Evolutionary conservation across 2,888 invertebrate species (phyloP).

Genomic region (Hyles lineata): DNA sequence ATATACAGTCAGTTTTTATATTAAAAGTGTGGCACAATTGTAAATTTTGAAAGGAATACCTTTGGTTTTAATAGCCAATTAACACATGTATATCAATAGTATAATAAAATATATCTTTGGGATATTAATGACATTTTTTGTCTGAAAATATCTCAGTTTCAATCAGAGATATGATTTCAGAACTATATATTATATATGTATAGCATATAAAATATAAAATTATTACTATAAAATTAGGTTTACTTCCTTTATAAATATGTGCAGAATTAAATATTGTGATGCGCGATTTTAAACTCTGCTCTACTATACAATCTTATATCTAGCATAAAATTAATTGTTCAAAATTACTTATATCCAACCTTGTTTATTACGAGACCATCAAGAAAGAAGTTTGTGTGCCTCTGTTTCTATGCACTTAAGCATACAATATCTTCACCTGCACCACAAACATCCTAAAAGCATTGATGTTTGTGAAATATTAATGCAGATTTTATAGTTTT

Average conservation of each 20-base stretch:
- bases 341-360: constrained; percentile 54
- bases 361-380: constrained; percentile 62
- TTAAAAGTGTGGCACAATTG: constrained; percentile 75
- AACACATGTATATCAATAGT: constrained; percentile 53
- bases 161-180: constrained; percentile 38
- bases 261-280: constrained; percentile 59
- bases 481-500: constrained; percentile 14
- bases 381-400: constrained; percentile 43
- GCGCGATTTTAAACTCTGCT: constrained; percentile 42
- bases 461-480: constrained; percentile 20
- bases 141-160: constrained; percentile 41
- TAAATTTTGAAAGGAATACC: constrained; percentile 60
- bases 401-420: constrained; percentile 36
- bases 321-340: constrained; percentile 62
- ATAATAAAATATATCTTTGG: constrained; percentile 55
- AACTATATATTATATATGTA: constrained; percentile 33
- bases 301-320: constrained; percentile 43
- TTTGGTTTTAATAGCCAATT: constrained; percentile 78
- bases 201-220: constrained; percentile 39
- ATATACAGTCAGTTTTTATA: constrained; percentile 69
- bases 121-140: constrained; percentile 51
- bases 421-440: constrained; percentile 21
- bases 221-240: constrained; percentile 39
- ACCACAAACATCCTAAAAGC: constrained; percentile 3
- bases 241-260: constrained; percentile 47